phyloP scores from a whole-genome alignment of 2,888 invertebrate genomes.

The Ceriagrion tenellum region DNA sequence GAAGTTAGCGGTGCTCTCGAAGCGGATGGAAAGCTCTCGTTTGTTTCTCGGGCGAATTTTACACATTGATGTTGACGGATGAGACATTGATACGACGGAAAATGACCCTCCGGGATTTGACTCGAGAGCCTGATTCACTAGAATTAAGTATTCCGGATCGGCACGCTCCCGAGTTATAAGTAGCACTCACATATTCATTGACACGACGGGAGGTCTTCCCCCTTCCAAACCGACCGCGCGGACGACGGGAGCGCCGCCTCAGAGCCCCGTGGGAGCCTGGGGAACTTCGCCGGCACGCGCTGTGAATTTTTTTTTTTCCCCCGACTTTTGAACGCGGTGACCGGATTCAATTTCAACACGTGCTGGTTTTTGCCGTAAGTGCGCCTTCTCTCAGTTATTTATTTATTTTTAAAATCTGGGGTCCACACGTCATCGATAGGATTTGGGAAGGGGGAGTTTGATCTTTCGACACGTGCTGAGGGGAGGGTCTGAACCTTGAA shows the following conservation, averaged over 20 bases:
- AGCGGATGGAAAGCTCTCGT: too few species aligned
- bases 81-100: too few species aligned
- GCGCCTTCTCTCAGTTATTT: not conserved
- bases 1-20: too few species aligned
- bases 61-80: too few species aligned
- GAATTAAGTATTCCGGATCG: not conserved
- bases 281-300: not conserved
- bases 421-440: not conserved
- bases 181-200: not conserved
- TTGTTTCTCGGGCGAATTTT: too few species aligned
- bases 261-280: not conserved
- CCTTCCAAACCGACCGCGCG: not conserved
- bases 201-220: not conserved
- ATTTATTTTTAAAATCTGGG: not conserved
- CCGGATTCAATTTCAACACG: slow-evolving; percentile 5
- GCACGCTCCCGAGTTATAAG: not conserved
- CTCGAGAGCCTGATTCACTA: not conserved
- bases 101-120: too few species aligned
- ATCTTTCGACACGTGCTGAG: not conserved
- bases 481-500: not conserved
- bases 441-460: not conserved
- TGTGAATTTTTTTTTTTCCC: not conserved
- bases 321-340: not conserved
- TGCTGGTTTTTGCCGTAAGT: not conserved
- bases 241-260: not conserved